A percentile compares a stretch with the other conserved stretches of the same genome.
phyloP scores from a whole-genome alignment of 2,888 invertebrate species.

The Orthosia incerta region DNA sequence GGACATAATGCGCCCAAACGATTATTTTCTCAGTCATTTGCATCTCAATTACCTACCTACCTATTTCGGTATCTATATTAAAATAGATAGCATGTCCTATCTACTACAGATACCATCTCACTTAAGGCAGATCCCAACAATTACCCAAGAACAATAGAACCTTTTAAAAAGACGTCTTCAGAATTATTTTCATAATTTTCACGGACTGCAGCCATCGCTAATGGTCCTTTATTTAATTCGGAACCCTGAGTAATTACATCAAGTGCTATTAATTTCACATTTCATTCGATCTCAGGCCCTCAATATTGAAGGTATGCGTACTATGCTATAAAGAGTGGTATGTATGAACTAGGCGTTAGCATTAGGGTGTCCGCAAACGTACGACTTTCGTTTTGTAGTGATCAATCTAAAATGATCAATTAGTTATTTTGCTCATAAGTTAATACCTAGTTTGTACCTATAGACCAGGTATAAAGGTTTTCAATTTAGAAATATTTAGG shows the following conservation, averaged over 20 bases:
- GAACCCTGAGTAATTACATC: constrained; percentile 82
- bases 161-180: constrained; percentile 78
- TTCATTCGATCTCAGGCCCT: constrained; percentile 78
- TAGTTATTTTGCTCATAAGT: background rate
- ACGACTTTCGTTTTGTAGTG: background rate
- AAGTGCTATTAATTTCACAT: constrained; percentile 86
- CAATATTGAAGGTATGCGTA: constrained; percentile 74
- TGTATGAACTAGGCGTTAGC: constrained; percentile 19
- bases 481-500: background rate
- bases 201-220: constrained; percentile 74
- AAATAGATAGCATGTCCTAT: constrained; percentile 4
- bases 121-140: constrained; percentile 62
- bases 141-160: constrained; percentile 77
- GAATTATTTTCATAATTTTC: constrained; percentile 79
- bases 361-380: background rate
- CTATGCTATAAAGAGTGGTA: constrained; percentile 55
- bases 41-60: background rate
- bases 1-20: no score
- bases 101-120: constrained; percentile 22
- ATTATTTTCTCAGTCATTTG: constrained; percentile 2
- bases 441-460: no score
- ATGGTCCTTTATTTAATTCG: constrained; percentile 84
- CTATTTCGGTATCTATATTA: background rate
- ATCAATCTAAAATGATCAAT: background rate
- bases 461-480: background rate